Conservation (phyloP, 2,797 vertebrate species). For the Sebastes alutus region DNA sequence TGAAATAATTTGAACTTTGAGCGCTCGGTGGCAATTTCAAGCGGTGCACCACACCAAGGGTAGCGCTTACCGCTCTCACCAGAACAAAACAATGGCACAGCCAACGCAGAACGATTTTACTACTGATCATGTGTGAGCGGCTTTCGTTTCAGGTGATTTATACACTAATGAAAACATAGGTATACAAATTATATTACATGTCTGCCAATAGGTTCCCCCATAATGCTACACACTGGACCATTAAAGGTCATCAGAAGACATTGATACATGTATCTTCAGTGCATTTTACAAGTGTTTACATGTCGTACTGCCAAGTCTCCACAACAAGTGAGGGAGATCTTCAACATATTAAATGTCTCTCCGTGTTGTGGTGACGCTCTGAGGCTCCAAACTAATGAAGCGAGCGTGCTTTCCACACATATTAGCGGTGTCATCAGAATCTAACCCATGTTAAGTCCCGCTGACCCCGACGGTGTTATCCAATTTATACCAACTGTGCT, state of each 20-base stretch:
- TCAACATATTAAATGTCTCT: background rate
- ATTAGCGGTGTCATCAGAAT: slow-evolving; percentile 42
- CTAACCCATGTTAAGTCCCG: slow-evolving; percentile 30
- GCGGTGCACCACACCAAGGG: too few species aligned
- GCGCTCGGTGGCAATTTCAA: too few species aligned
- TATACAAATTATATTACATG: background rate
- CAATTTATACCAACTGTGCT: slow-evolving; percentile 37
- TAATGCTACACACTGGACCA: too few species aligned
- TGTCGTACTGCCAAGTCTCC: background rate
- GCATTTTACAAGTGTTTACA: background rate
- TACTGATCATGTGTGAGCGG: too few species aligned
- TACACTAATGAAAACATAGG: too few species aligned
- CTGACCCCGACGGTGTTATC: slow-evolving; percentile 43
- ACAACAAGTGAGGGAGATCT: background rate
- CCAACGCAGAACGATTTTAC: too few species aligned
- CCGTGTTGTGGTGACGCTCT: background rate
- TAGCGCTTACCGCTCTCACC: accelerated
- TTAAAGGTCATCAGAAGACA: background rate
- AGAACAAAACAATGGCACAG: too few species aligned
- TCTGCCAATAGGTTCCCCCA: too few species aligned
- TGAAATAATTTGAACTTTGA: too few species aligned
- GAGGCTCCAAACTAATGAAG: slow-evolving; percentile 13
- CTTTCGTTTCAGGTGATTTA: too few species aligned
- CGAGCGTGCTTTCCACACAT: background rate
- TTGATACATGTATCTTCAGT: background rate